Evolutionary conservation across 2,113 vertebrate species (phyloP).

Genomic region (Ailuropoda melanoleuca): DNA sequence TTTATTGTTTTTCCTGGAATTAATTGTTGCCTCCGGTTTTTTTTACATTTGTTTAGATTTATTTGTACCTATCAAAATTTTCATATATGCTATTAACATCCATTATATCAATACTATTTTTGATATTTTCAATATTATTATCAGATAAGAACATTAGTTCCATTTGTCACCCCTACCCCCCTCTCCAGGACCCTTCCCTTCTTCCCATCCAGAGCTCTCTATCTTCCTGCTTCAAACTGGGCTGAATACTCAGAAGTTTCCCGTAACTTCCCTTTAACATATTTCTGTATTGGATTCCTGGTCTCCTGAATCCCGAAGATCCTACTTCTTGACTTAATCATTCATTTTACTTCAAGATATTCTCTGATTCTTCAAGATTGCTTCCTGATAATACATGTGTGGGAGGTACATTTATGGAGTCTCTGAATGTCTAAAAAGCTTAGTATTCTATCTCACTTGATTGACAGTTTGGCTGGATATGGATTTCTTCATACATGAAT

Average conservation of each 20-base stretch:
- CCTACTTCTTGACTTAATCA: neutral
- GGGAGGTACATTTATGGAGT: neutral
- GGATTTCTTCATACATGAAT: neutral
- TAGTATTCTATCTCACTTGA: neutral
- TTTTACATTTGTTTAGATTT: neutral
- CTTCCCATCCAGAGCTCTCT: neutral
- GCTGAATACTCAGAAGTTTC: neutral
- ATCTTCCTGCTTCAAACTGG: neutral
- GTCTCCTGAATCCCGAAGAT: neutral
- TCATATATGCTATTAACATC: neutral
- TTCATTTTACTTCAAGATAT: neutral
- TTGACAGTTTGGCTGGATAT: neutral
- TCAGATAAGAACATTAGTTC: neutral
- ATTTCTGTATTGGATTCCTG: neutral
- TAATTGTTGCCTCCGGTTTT: neutral
- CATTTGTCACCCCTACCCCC: neutral
- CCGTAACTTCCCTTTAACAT: neutral
- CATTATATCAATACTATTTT: neutral
- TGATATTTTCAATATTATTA: neutral
- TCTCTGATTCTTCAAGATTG: neutral
- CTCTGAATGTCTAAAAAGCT: neutral
- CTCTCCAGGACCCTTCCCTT: accelerated
- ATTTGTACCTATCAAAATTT: neutral
- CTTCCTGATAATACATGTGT: neutral
- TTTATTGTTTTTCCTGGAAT: neutral